Base-by-base conservation (phyloP, 2,113 vertebrate genomes). In the Scartelaos histophorus region DNA sequence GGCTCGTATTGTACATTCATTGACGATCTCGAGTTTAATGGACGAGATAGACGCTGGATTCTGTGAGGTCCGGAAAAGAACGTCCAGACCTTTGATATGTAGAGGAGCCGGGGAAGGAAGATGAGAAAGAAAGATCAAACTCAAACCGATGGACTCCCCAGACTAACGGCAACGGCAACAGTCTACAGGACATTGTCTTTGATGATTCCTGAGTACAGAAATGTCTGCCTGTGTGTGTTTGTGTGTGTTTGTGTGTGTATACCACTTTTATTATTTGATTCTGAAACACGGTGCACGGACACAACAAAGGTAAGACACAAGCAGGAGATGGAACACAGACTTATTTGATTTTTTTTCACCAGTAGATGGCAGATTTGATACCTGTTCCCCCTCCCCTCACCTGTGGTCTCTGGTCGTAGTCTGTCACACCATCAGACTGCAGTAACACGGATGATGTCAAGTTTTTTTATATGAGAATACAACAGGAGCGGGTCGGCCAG, bases 111-210 rank as follows among this genome's bases (percentile, higher is more conserved):
- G 61, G n/a, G 34, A 34, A 64, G 15, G 58, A 16, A 61, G 74
- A 79, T 60, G 35, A 68, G 68, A 75, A 80, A 53, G 57, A 13
- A 61, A 61, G 58, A 61, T 61, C 58, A 61, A 61, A 61, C 51
- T 7, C 34, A 21, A 12, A 64, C 34, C 29, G 38, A 38, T 38
- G 29, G 29, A 38, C 29, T 35, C 17, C 29, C 7, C 60, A 38
- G 29, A 38, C 29, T 38, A 10, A 61, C 24, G 9, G 58, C 13
- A 38, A 5, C 60, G 2, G 13, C 34, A 64, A n/a, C n/a, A n/a
- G n/a, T n/a, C n/a, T n/a, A n/a, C n/a, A n/a, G n/a, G n/a, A n/a
- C n/a, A n/a, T n/a, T n/a, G n/a, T n/a, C n/a, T n/a, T n/a, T n/a
- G n/a, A n/a, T n/a, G n/a, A n/a, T n/a, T n/a, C n/a, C n/a, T n/a